Evolutionary conservation across 2,888 invertebrate species (phyloP).

Genomic region (Caenorhabditis sinica): DNA sequence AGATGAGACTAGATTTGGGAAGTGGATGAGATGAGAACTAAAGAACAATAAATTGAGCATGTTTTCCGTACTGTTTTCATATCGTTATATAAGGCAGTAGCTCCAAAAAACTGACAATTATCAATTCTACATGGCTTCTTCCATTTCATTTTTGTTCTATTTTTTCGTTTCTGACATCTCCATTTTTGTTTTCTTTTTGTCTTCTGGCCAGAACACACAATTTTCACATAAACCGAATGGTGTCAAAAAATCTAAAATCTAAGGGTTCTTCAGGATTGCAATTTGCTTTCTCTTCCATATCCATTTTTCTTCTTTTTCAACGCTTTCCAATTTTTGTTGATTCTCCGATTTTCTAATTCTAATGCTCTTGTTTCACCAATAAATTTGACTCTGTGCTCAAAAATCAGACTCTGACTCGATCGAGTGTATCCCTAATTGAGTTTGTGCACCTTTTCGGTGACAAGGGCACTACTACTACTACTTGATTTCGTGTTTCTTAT

Average conservation of each 20-base stretch:
- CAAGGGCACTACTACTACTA: slow-evolving; percentile 28
- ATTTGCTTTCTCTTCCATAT: slow-evolving; percentile 2
- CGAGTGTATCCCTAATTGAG: slow-evolving; percentile 56
- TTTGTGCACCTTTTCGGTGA: slow-evolving; percentile 55
- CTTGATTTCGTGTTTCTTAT: slow-evolving; percentile 41
- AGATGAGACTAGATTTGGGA: slow-evolving; percentile 10
- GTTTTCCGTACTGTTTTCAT: no score
- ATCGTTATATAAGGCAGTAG: not conserved
- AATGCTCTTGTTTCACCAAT: not conserved
- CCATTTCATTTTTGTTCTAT: not conserved
- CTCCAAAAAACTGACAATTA: slow-evolving; percentile 11
- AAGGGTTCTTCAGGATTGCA: slow-evolving; percentile 31
- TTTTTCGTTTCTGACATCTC: not conserved
- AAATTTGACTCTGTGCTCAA: slow-evolving; percentile 4
- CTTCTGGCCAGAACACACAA: slow-evolving; percentile 21
- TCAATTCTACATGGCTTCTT: slow-evolving; percentile 2
- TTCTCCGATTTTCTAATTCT: not conserved
- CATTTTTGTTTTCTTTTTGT: not conserved
- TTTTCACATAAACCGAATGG: slow-evolving; percentile 46
- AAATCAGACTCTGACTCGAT: slow-evolving; percentile 30
- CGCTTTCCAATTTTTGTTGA: not conserved
- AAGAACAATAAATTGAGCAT: no score
- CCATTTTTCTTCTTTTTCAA: slow-evolving; percentile 1
- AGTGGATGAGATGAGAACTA: not conserved
- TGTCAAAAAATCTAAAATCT: slow-evolving; percentile 30